Conservation (phyloP, 1,140 invertebrate species). For the Tetragnatha versicolor region DNA sequence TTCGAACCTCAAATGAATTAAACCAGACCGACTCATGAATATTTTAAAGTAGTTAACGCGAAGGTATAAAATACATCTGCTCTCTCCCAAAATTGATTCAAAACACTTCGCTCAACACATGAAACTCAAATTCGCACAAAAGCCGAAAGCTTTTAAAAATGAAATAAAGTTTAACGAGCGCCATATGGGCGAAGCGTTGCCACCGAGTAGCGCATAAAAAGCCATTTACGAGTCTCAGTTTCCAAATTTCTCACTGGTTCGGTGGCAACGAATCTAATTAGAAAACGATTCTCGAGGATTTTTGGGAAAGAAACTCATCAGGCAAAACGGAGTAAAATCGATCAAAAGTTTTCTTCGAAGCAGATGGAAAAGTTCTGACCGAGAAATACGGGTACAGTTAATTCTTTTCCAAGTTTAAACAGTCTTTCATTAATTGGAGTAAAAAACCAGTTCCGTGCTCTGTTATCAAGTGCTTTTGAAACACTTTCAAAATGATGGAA, state of each 20-base stretch:
- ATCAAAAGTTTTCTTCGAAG: background rate
- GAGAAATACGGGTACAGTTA: constrained; percentile 16
- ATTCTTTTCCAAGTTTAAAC: background rate
- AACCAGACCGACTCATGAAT: no score
- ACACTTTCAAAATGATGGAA: no score
- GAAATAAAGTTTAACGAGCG: constrained; percentile 2
- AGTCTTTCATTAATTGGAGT: background rate
- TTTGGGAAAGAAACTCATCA: constrained; percentile 25
- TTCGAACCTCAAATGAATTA: no score
- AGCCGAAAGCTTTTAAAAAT: no score
- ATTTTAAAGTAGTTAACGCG: no score
- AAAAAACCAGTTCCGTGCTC: background rate
- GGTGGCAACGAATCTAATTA: constrained; percentile 1
- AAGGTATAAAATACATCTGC: no score
- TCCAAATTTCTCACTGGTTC: background rate
- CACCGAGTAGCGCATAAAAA: constrained; percentile 7
- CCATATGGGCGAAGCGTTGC: background rate
- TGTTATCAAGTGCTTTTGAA: no score
- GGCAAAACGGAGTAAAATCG: background rate
- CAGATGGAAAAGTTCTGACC: background rate
- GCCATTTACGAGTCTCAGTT: constrained; percentile 13
- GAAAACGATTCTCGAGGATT: background rate
- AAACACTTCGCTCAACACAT: no score
- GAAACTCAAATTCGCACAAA: no score
- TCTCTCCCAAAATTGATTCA: no score